Percentiles rank a stretch among this genome's conserved stretches.
Conservation (phyloP, 1,140 invertebrate genomes). For the Drosophila murphyi region DNA sequence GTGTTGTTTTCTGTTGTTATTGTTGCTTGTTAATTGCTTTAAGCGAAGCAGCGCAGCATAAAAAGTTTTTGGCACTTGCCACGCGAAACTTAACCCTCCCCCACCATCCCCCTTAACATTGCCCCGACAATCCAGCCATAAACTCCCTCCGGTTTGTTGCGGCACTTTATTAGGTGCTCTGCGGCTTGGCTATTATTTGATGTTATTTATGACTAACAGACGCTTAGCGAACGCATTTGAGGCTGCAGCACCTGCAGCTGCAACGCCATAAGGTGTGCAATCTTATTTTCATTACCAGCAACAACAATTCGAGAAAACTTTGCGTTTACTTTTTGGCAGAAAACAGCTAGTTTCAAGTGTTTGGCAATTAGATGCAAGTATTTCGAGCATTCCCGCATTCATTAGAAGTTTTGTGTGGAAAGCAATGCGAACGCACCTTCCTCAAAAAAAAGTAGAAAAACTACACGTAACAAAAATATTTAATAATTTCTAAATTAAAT, state of each 20-base stretch:
- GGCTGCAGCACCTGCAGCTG: constrained; percentile 35
- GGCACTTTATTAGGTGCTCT: constrained; percentile 64
- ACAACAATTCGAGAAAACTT: constrained; percentile 21
- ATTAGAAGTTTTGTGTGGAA: constrained; percentile 31
- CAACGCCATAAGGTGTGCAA: constrained; percentile 38
- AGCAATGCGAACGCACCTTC: constrained; percentile 11
- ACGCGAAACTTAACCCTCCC: neutral
- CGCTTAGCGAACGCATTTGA: constrained; percentile 36
- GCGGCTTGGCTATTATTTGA: constrained; percentile 58
- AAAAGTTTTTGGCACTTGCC: constrained; percentile 18
- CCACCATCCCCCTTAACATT: no score
- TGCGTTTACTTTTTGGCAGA: constrained; percentile 1
- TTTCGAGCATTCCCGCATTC: constrained; percentile 52
- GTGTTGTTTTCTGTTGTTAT: constrained; percentile 35
- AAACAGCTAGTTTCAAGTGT: constrained; percentile 23
- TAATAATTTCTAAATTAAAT: no score
- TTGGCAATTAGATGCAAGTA: constrained; percentile 64
- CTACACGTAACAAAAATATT: neutral
- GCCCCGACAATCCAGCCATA: no score
- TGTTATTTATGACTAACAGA: constrained; percentile 71
- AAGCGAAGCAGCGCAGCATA: constrained; percentile 2
- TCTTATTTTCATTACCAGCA: constrained; percentile 57
- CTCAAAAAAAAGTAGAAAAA: neutral
- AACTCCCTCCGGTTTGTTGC: neutral
- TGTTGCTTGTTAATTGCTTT: constrained; percentile 19